A percentile compares a stretch with the other conserved stretches of the same genome.
phyloP scores from a whole-genome alignment of 2,113 vertebrate species.

The Tauraco erythrolophus region DNA sequence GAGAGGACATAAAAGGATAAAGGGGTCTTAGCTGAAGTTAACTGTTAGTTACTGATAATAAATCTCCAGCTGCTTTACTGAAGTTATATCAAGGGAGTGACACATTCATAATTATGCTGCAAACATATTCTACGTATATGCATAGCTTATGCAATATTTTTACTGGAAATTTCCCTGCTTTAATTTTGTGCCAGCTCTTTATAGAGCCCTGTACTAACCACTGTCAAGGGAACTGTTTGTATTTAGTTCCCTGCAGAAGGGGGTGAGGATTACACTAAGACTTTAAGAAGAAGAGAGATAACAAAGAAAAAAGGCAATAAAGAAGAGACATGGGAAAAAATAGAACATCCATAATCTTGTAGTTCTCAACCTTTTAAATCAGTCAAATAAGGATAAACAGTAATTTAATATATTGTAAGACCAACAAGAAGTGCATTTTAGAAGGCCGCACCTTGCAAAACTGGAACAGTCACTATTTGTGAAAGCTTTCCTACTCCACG shows the following conservation, averaged over 20 bases:
- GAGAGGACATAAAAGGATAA: not conserved
- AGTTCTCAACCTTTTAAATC: constrained; percentile 27
- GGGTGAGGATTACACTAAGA: constrained; percentile 45
- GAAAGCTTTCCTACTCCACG: not conserved
- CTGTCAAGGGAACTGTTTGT: constrained; percentile 34
- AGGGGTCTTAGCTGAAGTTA: not conserved
- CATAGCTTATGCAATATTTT: not conserved
- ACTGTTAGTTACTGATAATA: not conserved
- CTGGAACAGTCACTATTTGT: not conserved
- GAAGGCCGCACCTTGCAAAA: not conserved
- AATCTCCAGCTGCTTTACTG: not conserved
- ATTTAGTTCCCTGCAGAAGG: not conserved
- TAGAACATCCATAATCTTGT: not conserved
- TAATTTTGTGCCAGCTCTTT: constrained; percentile 25
- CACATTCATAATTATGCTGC: not conserved
- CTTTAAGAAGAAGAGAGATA: constrained; percentile 26
- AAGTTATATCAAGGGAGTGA: not conserved
- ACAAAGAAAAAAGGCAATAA: constrained; percentile 20
- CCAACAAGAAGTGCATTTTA: not conserved
- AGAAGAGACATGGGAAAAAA: not conserved
- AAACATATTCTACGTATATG: not conserved
- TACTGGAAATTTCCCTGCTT: not conserved
- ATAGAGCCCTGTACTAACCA: not conserved
- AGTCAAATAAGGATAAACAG: not conserved
- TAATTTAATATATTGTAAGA: not conserved